Percentiles rank a stretch among this genome's conserved stretches.
Evolutionary conservation across 2,888 invertebrate species (phyloP).

Genomic region (Cetonia aurata): DNA sequence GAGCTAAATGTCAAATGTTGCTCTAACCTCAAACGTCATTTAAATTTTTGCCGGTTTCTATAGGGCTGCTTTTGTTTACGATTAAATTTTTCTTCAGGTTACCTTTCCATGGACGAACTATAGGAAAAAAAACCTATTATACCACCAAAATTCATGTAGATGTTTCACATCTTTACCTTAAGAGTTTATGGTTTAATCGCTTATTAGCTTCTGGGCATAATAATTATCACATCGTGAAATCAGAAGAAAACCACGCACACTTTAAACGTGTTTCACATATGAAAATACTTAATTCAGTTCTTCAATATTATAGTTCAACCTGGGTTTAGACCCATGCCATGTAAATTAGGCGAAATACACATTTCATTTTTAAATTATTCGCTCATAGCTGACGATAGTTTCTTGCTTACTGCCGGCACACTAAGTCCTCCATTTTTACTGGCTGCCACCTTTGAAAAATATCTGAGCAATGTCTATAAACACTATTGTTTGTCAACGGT

Average conservation of each 20-base stretch:
- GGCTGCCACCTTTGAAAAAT: constrained; percentile 36
- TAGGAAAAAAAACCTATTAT: not conserved
- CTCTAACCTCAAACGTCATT: constrained; percentile 30
- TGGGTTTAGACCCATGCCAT: constrained; percentile 50
- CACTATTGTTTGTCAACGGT: constrained; percentile 30
- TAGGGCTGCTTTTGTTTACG: constrained; percentile 9
- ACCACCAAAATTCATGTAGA: not conserved
- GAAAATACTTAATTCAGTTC: not conserved
- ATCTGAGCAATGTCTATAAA: constrained; percentile 21
- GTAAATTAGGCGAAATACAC: constrained; percentile 50
- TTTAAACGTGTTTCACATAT: constrained; percentile 10
- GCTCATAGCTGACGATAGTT: constrained; percentile 2
- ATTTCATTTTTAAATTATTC: constrained; percentile 42
- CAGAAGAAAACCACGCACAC: constrained; percentile 8
- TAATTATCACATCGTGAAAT: not conserved
- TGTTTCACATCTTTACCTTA: not conserved
- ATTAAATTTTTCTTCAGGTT: not conserved
- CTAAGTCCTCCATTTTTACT: constrained; percentile 32
- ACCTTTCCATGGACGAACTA: constrained; percentile 9
- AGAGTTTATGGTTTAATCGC: not conserved
- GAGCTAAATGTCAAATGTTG: constrained; percentile 19
- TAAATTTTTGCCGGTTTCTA: constrained; percentile 24
- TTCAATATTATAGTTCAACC: constrained; percentile 3
- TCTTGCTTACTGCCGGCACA: constrained; percentile 27
- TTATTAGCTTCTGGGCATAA: not conserved